Evolutionary conservation across 2,797 vertebrate genomes (phyloP), one percentile per base, ranked within the genome.

Genomic region (Myotis vivesi): DNA sequence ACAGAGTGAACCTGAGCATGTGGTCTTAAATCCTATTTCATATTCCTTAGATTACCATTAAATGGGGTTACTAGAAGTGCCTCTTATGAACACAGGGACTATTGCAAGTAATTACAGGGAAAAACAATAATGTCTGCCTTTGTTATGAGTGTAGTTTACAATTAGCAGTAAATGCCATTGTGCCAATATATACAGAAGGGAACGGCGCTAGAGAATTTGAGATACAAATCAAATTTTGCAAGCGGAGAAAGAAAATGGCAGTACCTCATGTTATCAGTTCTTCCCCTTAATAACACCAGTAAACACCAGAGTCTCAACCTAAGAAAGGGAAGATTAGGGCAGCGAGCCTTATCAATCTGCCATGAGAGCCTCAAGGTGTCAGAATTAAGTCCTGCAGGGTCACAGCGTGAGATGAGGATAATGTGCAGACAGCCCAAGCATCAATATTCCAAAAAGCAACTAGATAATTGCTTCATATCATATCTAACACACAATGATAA

Each of bases 121-220:
- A 95, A 94, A 97, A 85, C 92, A 96, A 88, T 96, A 94, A 94
- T 91, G 97, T 93, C 87, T 88, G 55, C 64, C 87, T 95, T 94
- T 89, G 69, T 83, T 97, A 96, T 1, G 68, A 97, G 59, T 85
- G 85, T 66, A 84, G 77, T 83, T 97, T 96, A 97, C 94, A 98
- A 97, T 89, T 87, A 89, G 87, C 0, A 4, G 76, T 89, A 95
- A 94, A 95, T 75, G 86, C 84, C 2, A 69, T 80, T 87, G 91
- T 91, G 72, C 19, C 55, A 87, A 77, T 9, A 81, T 85, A 79
- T 96, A 75, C 55, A 68, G 62, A 55, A 64, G 59, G 83, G 71
- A 82, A 10, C 8, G 71, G 75, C 93, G 89, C 68, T 59, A 79
- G 92, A 93, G 94, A 97, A 97, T 97, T 92, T 20, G 57, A 94